Conservation (phyloP, 2,888 invertebrate species). For the Ectemnius continuus region DNA sequence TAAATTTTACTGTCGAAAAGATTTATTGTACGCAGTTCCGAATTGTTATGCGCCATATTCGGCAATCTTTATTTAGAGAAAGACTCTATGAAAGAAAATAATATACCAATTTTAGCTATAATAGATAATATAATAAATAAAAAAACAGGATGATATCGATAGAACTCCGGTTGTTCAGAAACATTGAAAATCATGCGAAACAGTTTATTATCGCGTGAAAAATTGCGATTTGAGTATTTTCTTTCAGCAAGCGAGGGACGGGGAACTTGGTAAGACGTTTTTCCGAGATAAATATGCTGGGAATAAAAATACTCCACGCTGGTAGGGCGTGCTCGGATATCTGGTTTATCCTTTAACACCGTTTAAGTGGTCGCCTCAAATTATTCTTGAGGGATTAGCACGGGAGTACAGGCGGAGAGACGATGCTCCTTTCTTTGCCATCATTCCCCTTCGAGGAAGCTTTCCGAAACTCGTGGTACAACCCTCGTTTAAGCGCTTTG, state of each 20-base stretch:
- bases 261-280: constrained; percentile 35
- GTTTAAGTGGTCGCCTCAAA: constrained; percentile 44
- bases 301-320: constrained; percentile 22
- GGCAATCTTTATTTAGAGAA: too few species aligned
- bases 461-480: constrained; percentile 18
- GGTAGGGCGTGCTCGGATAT: constrained; percentile 3
- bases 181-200: too few species aligned
- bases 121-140: too few species aligned
- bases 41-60: too few species aligned
- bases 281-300: constrained; percentile 35
- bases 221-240: not conserved
- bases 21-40: too few species aligned
- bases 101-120: too few species aligned
- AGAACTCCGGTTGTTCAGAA: too few species aligned
- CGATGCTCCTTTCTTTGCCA: not conserved
- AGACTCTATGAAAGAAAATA: too few species aligned
- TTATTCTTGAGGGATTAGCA: constrained; percentile 48
- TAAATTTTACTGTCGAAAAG: too few species aligned
- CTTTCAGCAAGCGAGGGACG: not conserved
- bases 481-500: constrained; percentile 32
- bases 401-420: constrained; percentile 11
- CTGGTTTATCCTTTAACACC: constrained; percentile 38
- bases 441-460: not conserved
- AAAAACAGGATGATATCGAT: too few species aligned
- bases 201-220: not conserved